phyloP scores from a whole-genome alignment of 1,140 invertebrate genomes.

The Aleiodes sp. region DNA sequence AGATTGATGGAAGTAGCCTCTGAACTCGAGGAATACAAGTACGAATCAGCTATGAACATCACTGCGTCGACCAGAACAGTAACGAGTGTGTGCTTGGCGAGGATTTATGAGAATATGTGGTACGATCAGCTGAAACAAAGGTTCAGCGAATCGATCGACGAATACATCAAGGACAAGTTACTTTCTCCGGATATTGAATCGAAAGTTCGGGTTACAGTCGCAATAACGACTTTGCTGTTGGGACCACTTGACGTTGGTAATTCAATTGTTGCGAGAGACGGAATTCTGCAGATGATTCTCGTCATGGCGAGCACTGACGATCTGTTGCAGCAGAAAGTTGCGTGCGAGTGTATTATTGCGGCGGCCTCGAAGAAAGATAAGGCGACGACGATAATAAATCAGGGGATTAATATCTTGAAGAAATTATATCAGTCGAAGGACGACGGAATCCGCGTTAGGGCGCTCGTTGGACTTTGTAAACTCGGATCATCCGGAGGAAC shows the following conservation, averaged over 20 bases:
- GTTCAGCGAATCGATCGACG: constrained; percentile 83
- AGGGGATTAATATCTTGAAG: constrained; percentile 95
- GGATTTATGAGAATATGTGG: constrained; percentile 94
- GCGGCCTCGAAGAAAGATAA: constrained; percentile 98
- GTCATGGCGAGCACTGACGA: constrained; percentile 92
- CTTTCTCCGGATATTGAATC: constrained; percentile 88
- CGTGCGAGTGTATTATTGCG: constrained; percentile 95
- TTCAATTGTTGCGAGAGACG: constrained; percentile 88
- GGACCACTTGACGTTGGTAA: constrained; percentile 96
- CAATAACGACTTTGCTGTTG: constrained; percentile 89
- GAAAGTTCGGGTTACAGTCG: constrained; percentile 85
- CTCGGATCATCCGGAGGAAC: constrained; percentile 95
- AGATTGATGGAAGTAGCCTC: constrained; percentile 88
- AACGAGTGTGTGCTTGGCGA: constrained; percentile 85
- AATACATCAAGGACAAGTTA: constrained; percentile 89
- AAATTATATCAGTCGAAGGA: constrained; percentile 91
- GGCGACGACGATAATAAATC: constrained; percentile 87
- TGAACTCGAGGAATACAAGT: constrained; percentile 88
- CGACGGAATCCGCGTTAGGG: constrained; percentile 88
- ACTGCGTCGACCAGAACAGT: constrained; percentile 79
- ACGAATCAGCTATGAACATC: constrained; percentile 90
- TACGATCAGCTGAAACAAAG: constrained; percentile 84
- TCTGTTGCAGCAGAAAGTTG: constrained; percentile 87
- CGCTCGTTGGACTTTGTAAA: constrained; percentile 96
- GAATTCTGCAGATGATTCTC: constrained; percentile 96